Percentiles rank a stretch among this genome's conserved stretches.
phyloP scores from a whole-genome alignment of 2,888 invertebrate genomes.

The Melanostoma scalare region DNA sequence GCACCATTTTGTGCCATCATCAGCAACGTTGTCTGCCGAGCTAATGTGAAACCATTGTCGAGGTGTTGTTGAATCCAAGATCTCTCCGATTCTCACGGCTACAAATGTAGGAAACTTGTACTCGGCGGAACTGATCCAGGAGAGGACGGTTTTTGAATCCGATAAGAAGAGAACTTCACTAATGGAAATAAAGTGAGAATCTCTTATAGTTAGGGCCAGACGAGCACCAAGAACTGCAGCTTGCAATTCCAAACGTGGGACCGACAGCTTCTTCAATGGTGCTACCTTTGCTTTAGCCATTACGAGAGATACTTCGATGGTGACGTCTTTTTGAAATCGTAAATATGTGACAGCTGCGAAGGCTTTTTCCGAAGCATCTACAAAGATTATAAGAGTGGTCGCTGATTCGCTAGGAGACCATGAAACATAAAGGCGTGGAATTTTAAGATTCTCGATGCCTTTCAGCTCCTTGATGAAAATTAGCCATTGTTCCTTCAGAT shows the following conservation, averaged over 20 bases:
- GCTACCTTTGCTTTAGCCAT: conserved; percentile 18
- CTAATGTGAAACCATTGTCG: background rate
- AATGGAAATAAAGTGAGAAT: background rate
- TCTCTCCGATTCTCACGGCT: too few relatives aligned
- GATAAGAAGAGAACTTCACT: too few relatives aligned
- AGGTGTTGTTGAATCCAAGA: too few relatives aligned
- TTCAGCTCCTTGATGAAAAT: background rate
- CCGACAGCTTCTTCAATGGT: conserved; percentile 3
- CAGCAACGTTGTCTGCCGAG: conserved; percentile 2
- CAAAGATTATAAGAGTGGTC: background rate
- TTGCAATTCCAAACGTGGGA: conserved; percentile 2
- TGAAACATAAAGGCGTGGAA: background rate
- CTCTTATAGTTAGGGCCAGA: background rate
- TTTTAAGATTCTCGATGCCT: background rate
- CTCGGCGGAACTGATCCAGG: too few relatives aligned
- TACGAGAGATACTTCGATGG: background rate
- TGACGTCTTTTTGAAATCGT: background rate
- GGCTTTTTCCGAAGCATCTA: background rate
- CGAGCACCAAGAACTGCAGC: background rate
- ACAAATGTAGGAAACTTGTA: too few relatives aligned
- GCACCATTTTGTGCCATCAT: conserved; percentile 8
- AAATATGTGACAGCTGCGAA: background rate
- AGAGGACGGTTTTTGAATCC: too few relatives aligned
- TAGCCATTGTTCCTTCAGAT: conserved; percentile 18
- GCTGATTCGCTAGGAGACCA: background rate